phyloP scores from a whole-genome alignment of 2,113 vertebrate species.

The Dromaius novaehollandiae region DNA sequence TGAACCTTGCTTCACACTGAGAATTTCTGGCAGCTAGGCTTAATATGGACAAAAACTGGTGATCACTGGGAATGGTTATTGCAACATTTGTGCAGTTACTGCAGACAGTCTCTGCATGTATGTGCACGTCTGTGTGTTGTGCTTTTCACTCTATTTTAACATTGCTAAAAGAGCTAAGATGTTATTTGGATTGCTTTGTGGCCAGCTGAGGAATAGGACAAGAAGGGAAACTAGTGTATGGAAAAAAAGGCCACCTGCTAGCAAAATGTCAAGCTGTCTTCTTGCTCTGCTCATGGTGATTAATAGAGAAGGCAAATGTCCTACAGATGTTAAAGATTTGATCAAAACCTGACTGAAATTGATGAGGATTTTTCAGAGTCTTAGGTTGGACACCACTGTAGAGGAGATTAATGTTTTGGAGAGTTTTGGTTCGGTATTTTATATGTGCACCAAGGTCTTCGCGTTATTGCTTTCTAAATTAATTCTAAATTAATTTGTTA shows the following conservation, averaged over 20 bases:
- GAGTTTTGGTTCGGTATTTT: background rate
- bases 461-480: background rate
- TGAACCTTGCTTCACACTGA: background rate
- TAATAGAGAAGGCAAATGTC: background rate
- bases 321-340: background rate
- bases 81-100: constrained; percentile 6
- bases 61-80: constrained; percentile 24
- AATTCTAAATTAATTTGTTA: background rate
- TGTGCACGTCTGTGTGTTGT: background rate
- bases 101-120: constrained; percentile 12
- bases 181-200: background rate
- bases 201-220: background rate
- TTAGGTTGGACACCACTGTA: background rate
- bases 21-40: constrained; percentile 24
- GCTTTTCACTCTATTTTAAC: background rate
- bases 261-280: background rate
- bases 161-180: background rate
- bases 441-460: background rate
- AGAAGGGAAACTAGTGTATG: background rate
- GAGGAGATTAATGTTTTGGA: background rate
- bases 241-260: background rate
- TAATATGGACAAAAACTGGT: background rate
- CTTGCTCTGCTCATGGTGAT: background rate
- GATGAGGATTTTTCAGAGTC: background rate
- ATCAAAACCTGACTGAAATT: background rate